Base-by-base conservation (phyloP, 1,140 invertebrate genomes). In the Tetragnatha versicolor region DNA sequence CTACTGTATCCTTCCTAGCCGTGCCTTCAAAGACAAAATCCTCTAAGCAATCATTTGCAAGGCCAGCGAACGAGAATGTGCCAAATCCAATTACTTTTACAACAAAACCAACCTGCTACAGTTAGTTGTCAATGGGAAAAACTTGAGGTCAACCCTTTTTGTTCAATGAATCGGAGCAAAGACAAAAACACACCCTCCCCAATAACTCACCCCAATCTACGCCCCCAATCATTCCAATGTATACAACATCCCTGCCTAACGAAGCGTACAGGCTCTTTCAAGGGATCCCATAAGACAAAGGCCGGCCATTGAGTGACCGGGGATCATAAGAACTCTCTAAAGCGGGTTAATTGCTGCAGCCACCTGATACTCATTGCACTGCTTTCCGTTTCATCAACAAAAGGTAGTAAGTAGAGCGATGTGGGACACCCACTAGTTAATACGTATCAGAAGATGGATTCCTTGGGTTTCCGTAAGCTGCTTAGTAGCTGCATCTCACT, bases 71-170 rank as follows among this genome's bases (percentile, higher is more conserved):
- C 17, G 17, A 42, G 39, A 7, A 42, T 42, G 7, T 42, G 39
- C 39, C 39, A 42, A 7, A 42, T 42, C 17, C 39, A 42, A 17
- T 42, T 42, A 42, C n/a, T n/a, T n/a, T n/a, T n/a, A n/a, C n/a
- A n/a, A n/a, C n/a, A n/a, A n/a, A n/a, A n/a, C n/a, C n/a, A n/a
- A n/a, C n/a, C n/a, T n/a, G n/a, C n/a, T n/a, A n/a, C n/a, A n/a
- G n/a, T n/a, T n/a, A n/a, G n/a, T n/a, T n/a, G n/a, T n/a, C n/a
- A n/a, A n/a, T n/a, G n/a, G n/a, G n/a, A n/a, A n/a, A n/a, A n/a
- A n/a, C n/a, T n/a, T 31, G 60, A 63, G 60, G 60, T 63, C 60
- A 63, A 35, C 35, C 60, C 39, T 63, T 63, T 63, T 63, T 63
- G 60, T 63, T 63, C 14, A 63, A 63, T 63, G 60, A 63, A 25